Base-by-base conservation (phyloP, 2,888 invertebrate species). In the Escarpia spicata region DNA sequence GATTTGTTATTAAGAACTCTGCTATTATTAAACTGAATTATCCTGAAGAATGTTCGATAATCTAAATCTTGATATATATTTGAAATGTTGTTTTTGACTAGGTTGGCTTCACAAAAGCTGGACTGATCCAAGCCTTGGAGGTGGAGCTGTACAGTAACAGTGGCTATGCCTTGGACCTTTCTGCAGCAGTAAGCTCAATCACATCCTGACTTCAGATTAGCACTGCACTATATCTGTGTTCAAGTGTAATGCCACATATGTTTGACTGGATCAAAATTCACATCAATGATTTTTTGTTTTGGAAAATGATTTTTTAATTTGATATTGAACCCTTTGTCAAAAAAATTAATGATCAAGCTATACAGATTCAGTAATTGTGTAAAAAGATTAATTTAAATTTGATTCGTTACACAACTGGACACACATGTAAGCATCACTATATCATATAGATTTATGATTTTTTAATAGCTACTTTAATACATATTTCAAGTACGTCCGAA, bases 131-230 rank as follows among this genome's bases (percentile, higher is more conserved):
- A 90, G 98, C 97, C 2, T 97, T 98, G 91, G 97, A 98, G 93
- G 97, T 98, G 12, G 97, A 98, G 93, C 97, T 98, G 92, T 99
- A 98, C 95, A 97, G 97, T 93, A 99, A 99, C 96, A 98, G 97
- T 90, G 99, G 99, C 2, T 98, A 97, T 96, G 98, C 94, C 15
- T 96, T 97, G 93, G 99, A 99, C 96, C 97, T 99, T 90, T 98
- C 99, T 19, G 93, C 93, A 92, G 95, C 95, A 43, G 97, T 97
- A 94, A 95, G 94, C 92, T 58, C 12, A 31, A 31, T 44, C 44
- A 10, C 1, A 90, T 91, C 45, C n/a, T 91, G 91, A 12, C 19
- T 90, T 90, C 37, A 37, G 10, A 52, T 19, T 91, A 2, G 44
- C 31, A 92, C 9, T 31, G 43, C 19, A n/a, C 4, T 91, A 90